Percentiles rank a stretch among this genome's conserved stretches.
Conservation (phyloP, 2,797 vertebrate genomes). For the Periparus ater region DNA sequence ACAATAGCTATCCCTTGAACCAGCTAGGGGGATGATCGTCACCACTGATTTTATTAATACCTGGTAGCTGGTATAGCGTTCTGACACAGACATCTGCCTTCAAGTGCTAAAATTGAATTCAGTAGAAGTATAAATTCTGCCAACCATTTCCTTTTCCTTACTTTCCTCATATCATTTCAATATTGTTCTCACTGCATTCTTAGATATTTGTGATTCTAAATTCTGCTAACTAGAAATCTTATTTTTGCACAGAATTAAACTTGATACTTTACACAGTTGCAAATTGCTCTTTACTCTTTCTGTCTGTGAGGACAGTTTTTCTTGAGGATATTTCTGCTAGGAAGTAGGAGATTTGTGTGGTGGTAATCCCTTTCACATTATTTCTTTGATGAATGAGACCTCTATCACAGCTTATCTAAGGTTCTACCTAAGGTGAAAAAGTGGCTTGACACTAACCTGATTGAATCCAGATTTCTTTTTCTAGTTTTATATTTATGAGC, state of each 20-base stretch:
- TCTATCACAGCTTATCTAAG: not conserved
- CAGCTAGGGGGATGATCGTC: not conserved
- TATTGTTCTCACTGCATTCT: not conserved
- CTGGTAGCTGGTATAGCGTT: not conserved
- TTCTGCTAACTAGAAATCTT: not conserved
- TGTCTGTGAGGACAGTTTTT: not conserved
- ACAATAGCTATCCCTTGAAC: not conserved
- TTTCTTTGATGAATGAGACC: not conserved
- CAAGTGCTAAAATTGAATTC: not conserved
- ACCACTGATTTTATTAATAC: not conserved
- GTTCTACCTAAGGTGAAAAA: not conserved
- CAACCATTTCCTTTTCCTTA: not conserved
- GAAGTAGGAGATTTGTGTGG: not conserved
- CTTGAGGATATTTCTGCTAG: not conserved
- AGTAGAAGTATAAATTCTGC: not conserved
- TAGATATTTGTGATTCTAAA: not conserved
- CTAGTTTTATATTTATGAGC: not conserved
- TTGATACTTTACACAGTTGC: not conserved
- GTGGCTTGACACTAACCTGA: not conserved
- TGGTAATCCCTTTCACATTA: not conserved
- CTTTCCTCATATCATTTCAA: not conserved
- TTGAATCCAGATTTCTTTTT: fast-evolving
- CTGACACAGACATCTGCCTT: not conserved
- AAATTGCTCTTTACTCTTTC: not conserved
- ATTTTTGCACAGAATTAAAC: not conserved